Evolutionary conservation across 2,888 invertebrate genomes (phyloP).

Genomic region (Tineola bisselliella): DNA sequence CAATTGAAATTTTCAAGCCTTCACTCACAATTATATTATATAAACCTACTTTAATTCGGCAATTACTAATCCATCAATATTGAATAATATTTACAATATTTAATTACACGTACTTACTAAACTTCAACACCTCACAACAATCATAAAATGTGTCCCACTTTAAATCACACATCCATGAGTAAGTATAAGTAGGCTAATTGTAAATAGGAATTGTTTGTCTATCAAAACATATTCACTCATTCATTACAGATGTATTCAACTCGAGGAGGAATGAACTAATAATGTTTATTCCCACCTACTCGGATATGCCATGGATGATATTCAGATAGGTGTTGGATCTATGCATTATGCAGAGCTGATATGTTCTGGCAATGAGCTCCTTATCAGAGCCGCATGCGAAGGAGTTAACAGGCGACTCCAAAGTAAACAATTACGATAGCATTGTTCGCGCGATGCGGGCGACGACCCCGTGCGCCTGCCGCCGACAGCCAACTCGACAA

Average conservation of each 20-base stretch:
- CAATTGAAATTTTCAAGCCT: neutral
- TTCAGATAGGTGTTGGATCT: neutral
- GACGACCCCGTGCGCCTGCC: slow-evolving; percentile 29
- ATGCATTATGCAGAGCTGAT: neutral
- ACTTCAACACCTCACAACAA: too few species aligned
- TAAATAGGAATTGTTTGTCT: too few species aligned
- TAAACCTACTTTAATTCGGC: too few species aligned
- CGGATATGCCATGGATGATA: neutral
- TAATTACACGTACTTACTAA: too few species aligned
- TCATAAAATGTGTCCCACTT: neutral
- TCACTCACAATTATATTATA: too few species aligned
- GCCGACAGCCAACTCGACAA: slow-evolving; percentile 5
- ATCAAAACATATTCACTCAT: too few species aligned
- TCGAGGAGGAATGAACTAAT: neutral
- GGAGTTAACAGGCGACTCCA: slow-evolving; percentile 40
- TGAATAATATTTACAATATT: too few species aligned
- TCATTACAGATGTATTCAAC: neutral
- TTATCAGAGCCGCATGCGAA: slow-evolving; percentile 16
- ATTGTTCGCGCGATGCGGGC: slow-evolving; percentile 38
- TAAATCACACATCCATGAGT: too few species aligned
- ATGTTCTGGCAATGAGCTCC: neutral
- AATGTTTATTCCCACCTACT: too few species aligned
- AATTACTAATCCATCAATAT: too few species aligned
- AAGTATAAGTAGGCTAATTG: too few species aligned
- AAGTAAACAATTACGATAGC: slow-evolving; percentile 58